phyloP scores from a whole-genome alignment of 2,797 vertebrate genomes.

The Anniella stebbinsi region DNA sequence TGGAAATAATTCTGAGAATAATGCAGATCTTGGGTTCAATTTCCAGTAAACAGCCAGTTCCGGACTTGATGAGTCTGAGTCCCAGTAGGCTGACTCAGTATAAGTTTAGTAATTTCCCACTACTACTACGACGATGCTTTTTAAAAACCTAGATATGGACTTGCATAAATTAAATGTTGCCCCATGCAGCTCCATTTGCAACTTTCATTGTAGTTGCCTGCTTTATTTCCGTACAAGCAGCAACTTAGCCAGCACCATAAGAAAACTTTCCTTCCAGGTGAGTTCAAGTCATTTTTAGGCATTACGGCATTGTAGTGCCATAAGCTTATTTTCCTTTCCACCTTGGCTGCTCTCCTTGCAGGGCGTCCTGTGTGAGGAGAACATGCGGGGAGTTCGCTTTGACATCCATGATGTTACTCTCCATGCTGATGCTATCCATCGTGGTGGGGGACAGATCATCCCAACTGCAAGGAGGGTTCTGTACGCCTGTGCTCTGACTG shows the following conservation, averaged over 20 bases:
- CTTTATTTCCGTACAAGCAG: background rate
- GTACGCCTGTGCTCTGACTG: conserved; percentile 44
- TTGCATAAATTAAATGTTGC: background rate
- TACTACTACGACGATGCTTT: too few relatives aligned
- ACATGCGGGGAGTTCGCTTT: conserved; percentile 52
- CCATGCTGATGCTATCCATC: conserved; percentile 60
- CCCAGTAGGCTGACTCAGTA: too few relatives aligned
- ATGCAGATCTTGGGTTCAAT: background rate
- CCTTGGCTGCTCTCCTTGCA: background rate
- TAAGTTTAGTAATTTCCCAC: background rate
- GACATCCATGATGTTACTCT: conserved; percentile 64
- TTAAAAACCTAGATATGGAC: background rate
- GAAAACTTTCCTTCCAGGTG: background rate
- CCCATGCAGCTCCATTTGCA: background rate
- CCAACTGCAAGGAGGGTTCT: conserved; percentile 58
- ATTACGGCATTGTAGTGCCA: background rate
- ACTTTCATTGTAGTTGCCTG: background rate
- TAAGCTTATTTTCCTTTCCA: background rate
- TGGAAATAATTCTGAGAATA: background rate
- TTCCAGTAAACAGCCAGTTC: background rate
- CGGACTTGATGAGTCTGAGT: background rate
- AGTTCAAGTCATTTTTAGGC: background rate
- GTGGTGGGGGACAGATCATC: conserved; percentile 66
- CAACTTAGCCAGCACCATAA: background rate
- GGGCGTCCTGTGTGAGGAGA: conserved; percentile 67